A percentile compares a stretch with the other conserved stretches of the same genome.
These are phyloP conservation scores for Antechinus flavipes DNA, from an alignment of 2,113 vertebrate genomes.

Conservation along the genomic window DNA sequence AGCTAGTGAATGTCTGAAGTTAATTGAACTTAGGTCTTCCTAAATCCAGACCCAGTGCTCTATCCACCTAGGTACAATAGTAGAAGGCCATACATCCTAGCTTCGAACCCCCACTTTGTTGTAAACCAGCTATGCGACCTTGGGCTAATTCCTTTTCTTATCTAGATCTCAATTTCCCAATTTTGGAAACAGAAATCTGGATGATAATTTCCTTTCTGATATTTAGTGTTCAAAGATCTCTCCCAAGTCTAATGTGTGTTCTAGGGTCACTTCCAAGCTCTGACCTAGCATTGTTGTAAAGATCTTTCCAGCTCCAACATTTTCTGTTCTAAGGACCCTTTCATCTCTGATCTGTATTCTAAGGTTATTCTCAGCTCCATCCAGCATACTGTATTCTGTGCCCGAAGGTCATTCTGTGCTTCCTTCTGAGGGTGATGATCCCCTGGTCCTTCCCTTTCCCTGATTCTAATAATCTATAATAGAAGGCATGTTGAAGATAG, in stretches of 20 bases:
- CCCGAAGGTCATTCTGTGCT: not conserved
- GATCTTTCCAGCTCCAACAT: not conserved
- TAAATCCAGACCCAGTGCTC: not conserved
- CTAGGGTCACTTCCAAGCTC: not conserved
- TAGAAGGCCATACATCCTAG: not conserved
- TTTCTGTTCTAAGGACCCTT: not conserved
- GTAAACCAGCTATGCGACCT: not conserved
- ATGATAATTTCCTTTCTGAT: not conserved
- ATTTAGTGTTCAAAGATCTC: not conserved
- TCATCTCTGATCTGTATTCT: not conserved
- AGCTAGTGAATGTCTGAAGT: not conserved
- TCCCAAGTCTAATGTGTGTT: not conserved
- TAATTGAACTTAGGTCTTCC: not conserved
- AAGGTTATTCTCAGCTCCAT: not conserved
- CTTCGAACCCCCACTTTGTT: not conserved
- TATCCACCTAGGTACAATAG: not conserved
- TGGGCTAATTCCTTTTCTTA: too few species aligned
- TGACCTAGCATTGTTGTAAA: not conserved
- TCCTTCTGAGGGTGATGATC: not conserved
- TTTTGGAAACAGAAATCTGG: not conserved
- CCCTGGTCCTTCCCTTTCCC: not conserved
- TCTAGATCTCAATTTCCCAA: not conserved
- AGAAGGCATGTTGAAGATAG: constrained; percentile 7
- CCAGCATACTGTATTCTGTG: not conserved
- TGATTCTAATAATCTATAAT: constrained; percentile 11